Conservation (phyloP, 2,888 invertebrate species). For the Thyatira batis region DNA sequence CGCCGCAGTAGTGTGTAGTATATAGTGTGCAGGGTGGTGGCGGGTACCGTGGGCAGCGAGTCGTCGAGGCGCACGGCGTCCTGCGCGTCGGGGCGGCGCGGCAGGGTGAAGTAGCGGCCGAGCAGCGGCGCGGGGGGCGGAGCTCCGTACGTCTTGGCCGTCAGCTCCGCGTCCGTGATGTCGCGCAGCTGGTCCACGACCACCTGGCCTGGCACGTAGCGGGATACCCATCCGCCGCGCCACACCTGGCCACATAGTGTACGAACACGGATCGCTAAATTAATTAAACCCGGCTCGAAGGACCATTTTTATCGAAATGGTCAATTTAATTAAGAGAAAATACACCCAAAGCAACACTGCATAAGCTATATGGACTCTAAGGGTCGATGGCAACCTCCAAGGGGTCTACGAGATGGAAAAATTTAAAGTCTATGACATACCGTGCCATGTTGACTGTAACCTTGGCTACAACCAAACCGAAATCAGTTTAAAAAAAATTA, state of each 20-base stretch:
- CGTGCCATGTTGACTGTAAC: too few species aligned
- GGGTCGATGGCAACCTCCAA: too few species aligned
- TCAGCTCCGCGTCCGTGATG: constrained; percentile 66
- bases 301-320: too few species aligned
- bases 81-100: constrained; percentile 73
- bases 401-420: too few species aligned
- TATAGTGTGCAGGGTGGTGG: background rate
- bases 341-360: background rate
- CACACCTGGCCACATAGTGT: constrained; percentile 67
- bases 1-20: background rate
- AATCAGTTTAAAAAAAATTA: too few species aligned
- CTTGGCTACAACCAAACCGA: too few species aligned
- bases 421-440: too few species aligned
- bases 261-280: too few species aligned
- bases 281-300: too few species aligned
- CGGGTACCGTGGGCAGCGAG: constrained; percentile 75
- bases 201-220: constrained; percentile 75
- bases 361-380: too few species aligned
- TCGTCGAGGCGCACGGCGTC: constrained; percentile 82
- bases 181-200: constrained; percentile 63
- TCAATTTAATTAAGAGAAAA: too few species aligned
- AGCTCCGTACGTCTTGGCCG: constrained; percentile 77
- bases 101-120: constrained; percentile 82
- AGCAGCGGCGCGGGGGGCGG: constrained; percentile 81
- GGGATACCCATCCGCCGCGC: constrained; percentile 75